These are phyloP conservation scores for Rhopalosiphum padi DNA, from an alignment of 1,140 invertebrate genomes.

Conservation along the genomic window DNA sequence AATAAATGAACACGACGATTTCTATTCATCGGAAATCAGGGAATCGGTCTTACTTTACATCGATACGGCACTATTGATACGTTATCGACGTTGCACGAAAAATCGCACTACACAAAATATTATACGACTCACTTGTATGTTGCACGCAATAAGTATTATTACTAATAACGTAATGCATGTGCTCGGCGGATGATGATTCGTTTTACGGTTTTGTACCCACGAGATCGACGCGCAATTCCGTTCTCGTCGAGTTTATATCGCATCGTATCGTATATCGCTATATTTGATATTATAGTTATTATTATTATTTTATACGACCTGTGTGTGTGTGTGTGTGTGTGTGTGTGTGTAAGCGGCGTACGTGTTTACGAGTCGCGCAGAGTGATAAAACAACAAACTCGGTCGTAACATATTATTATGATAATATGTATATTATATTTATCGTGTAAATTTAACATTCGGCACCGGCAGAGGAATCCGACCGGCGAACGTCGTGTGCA, in stretches of 20 bases:
- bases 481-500: neutral
- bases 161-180: neutral
- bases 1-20: neutral
- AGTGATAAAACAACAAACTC: neutral
- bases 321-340: neutral
- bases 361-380: neutral
- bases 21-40: neutral
- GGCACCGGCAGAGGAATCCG: neutral
- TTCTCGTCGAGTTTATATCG: neutral
- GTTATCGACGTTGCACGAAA: no score
- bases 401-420: neutral
- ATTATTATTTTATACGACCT: neutral
- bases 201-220: neutral
- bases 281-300: neutral
- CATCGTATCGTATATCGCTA: neutral
- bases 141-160: neutral
- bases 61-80: no score
- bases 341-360: neutral
- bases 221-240: neutral
- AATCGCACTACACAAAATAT: no score
- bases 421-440: neutral
- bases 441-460: neutral
- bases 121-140: no score
- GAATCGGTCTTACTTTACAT: neutral
- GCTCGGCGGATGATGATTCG: neutral